Percentiles rank a stretch among this genome's conserved stretches.
phyloP scores from a whole-genome alignment of 2,888 invertebrate species.

The Sycophila texana region DNA sequence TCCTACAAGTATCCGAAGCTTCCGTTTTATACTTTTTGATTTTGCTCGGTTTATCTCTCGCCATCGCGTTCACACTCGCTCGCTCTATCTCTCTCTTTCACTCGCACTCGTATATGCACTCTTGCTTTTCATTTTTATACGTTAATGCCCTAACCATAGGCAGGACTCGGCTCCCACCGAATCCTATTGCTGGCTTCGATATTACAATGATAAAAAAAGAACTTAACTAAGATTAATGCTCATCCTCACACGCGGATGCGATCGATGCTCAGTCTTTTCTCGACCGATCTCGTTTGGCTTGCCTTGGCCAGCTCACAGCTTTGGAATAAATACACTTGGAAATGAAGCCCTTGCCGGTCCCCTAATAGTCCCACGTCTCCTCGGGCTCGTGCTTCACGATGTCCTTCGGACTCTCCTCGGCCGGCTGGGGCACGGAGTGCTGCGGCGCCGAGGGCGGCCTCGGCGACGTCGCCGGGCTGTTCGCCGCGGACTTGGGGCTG shows the following conservation, averaged over 20 bases:
- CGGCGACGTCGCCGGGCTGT: conserved; percentile 70
- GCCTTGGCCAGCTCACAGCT: conserved; percentile 57
- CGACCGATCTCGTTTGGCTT: conserved; percentile 53
- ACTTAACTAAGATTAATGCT: conserved; percentile 62
- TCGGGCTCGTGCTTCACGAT: conserved; percentile 74
- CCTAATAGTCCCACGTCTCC: conserved; percentile 73
- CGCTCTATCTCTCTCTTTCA: too few species aligned
- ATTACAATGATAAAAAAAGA: conserved; percentile 58
- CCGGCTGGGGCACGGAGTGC: conserved; percentile 30
- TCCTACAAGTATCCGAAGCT: conserved; percentile 9
- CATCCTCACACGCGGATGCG: conserved; percentile 38
- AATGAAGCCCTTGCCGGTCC: conserved; percentile 19
- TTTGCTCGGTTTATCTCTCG: conserved; percentile 57
- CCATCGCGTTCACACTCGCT: conserved; percentile 46
- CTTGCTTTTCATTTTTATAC: conserved; percentile 55
- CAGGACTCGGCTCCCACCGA: conserved; percentile 71
- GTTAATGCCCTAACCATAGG: conserved; percentile 74
- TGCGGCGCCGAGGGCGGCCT: conserved; percentile 68
- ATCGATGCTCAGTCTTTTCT: conserved; percentile 54
- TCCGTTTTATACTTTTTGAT: conserved; percentile 57
- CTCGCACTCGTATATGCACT: conserved; percentile 43
- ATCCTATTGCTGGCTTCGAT: conserved; percentile 74
- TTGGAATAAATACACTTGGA: conserved; percentile 56
- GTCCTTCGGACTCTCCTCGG: conserved; percentile 67
- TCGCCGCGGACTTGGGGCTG: conserved; percentile 70